phyloP scores from a whole-genome alignment of 2,888 invertebrate species.

The Homarus gammarus region DNA sequence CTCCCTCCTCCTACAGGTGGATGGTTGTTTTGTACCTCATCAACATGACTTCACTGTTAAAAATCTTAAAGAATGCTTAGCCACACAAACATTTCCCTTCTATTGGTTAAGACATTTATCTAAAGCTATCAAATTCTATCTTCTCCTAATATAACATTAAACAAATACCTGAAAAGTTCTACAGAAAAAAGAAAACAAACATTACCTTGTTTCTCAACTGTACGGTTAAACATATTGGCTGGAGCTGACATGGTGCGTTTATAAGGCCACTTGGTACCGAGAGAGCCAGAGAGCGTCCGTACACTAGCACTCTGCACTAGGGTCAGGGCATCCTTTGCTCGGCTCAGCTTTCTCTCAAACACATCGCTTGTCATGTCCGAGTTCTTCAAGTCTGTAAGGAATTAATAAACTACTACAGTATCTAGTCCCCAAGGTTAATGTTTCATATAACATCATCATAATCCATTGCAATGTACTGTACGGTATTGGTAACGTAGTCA shows the following conservation, averaged over 20 bases:
- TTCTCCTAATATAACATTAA: neutral
- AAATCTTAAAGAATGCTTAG: constrained; percentile 18
- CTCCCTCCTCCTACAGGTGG: too few relatives aligned
- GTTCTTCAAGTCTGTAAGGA: constrained; percentile 88
- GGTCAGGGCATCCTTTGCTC: constrained; percentile 92
- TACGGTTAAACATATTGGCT: constrained; percentile 84
- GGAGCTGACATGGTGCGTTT: constrained; percentile 96
- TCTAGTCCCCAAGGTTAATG: too few relatives aligned
- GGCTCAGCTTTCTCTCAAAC: constrained; percentile 90
- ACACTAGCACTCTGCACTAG: constrained; percentile 84
- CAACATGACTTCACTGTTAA: neutral
- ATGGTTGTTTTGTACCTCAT: too few relatives aligned
- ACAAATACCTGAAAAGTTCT: neutral
- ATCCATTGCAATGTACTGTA: too few relatives aligned
- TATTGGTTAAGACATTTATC: neutral
- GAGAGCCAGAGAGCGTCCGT: constrained; percentile 77
- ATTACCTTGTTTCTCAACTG: constrained; percentile 85
- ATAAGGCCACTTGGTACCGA: constrained; percentile 90
- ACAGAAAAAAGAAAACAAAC: neutral
- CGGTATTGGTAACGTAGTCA: too few relatives aligned
- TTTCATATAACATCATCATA: too few relatives aligned
- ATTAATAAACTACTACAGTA: neutral
- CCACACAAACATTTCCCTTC: neutral
- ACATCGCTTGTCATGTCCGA: constrained; percentile 92
- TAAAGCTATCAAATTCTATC: neutral